Evolutionary conservation across 2,113 vertebrate species (phyloP).

Genomic region (Myodes glareolus): DNA sequence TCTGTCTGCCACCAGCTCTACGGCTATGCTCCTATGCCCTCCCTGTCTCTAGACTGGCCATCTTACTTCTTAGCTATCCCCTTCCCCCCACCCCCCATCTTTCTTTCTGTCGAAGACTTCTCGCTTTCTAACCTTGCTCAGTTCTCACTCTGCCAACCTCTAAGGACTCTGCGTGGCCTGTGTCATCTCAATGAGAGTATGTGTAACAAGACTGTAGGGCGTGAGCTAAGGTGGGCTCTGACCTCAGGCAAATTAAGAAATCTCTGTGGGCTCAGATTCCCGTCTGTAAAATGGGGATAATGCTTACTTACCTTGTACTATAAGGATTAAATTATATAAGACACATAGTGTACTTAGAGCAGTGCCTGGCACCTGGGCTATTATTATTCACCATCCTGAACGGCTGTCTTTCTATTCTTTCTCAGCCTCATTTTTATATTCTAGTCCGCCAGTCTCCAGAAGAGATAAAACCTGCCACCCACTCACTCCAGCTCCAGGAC

Average conservation of each 20-base stretch:
- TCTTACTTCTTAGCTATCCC: conserved; percentile 56
- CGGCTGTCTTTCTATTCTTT: conserved; percentile 59
- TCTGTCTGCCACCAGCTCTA: background rate
- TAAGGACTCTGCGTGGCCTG: background rate
- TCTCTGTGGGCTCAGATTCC: conserved; percentile 42
- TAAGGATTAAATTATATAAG: conserved; percentile 57
- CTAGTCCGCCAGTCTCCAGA: conserved; percentile 19
- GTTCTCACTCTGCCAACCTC: background rate
- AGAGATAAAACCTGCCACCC: background rate
- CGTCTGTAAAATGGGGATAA: conserved; percentile 64
- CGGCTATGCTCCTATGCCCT: background rate
- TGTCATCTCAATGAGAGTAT: background rate
- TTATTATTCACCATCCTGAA: conserved; percentile 56
- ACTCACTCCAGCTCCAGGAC: conserved; percentile 8
- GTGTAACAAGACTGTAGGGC: background rate
- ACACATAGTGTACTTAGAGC: conserved; percentile 39
- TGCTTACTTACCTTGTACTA: conserved; percentile 45
- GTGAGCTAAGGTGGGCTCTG: background rate
- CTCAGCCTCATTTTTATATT: conserved; percentile 36
- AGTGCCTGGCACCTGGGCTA: conserved; percentile 40
- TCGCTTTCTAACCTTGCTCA: conserved; percentile 60
- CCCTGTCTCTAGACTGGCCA: background rate
- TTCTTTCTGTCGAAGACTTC: conserved; percentile 56
- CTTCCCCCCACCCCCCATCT: background rate
- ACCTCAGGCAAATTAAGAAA: conserved; percentile 30